Base-by-base conservation (phyloP, 1,140 invertebrate genomes). In the Anadara kagoshimensis region DNA sequence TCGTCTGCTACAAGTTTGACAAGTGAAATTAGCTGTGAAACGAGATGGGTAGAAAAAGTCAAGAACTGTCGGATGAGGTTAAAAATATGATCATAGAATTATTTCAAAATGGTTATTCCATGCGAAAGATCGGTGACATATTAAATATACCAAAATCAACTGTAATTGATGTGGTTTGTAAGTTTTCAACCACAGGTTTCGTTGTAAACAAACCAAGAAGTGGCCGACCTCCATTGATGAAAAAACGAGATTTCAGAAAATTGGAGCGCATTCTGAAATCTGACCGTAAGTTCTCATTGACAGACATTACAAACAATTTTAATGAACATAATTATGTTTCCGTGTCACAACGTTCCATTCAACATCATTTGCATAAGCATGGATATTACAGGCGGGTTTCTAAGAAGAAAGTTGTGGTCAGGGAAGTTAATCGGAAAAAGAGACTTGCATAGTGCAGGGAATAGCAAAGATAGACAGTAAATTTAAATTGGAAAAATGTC, bases 371-470 rank as follows among this genome's bases (percentile, higher is more conserved):
- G n/a, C n/a, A n/a, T n/a, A n/a, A n/a, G n/a, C n/a, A n/a, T n/a
- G n/a, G n/a, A n/a, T n/a, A n/a, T n/a, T n/a, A n/a, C n/a, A n/a
- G n/a, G n/a, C n/a, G n/a, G n/a, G n/a, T n/a, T n/a, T n/a, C 16
- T 29, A 45, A 58, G 24, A 58, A 57, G 41, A 66, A 43, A 56
- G 49, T 56, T 14, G 12, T 22, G 8, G 26, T 56, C 14, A 66
- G 64, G 29, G 64, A 67, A 29, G 54, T 44, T 0, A 57, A 67
- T 56, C 20, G 54, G 5, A 68, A 57, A 43, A 68, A 68, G 16
- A 44, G 54, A 57, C 22, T 58, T n/a, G 26, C 18, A 5, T 58
- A 54, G 66, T 68, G 66, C 5, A 20, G 43, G 7, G 66, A 41
- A 16, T 58, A 63, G 47, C n/a, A 44, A 20, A 5, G 44, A 43